Percentiles rank a stretch among this genome's conserved stretches.
Evolutionary conservation across 2,797 vertebrate genomes (phyloP).

Genomic region (Pampus argenteus): DNA sequence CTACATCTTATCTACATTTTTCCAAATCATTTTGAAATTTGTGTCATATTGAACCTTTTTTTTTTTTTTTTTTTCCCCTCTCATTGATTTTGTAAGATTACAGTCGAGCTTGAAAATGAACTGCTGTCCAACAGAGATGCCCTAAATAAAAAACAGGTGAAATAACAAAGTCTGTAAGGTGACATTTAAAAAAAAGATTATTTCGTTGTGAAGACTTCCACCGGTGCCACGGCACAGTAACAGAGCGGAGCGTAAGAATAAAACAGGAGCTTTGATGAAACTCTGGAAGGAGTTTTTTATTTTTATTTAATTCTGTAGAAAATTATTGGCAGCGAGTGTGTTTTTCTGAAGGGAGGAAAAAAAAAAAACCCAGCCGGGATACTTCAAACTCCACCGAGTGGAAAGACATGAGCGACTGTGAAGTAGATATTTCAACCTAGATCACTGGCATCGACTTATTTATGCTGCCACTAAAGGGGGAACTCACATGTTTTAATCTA

Average conservation of each 20-base stretch:
- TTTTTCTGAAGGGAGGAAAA: slow-evolving; percentile 2
- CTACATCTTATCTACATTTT: not conserved
- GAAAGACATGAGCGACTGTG: not conserved
- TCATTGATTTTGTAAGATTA: not conserved
- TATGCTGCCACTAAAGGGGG: not conserved
- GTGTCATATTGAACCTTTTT: not conserved
- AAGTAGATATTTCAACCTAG: not conserved
- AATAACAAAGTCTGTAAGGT: not conserved
- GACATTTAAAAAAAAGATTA: slow-evolving; percentile 23
- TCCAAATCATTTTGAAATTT: not conserved
- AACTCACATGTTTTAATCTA: slow-evolving; percentile 1
- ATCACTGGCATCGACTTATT: not conserved
- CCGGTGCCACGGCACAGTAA: slow-evolving; percentile 26
- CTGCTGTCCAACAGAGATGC: not conserved
- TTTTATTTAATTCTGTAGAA: slow-evolving; percentile 27
- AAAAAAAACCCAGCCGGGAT: not conserved
- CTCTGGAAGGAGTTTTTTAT: slow-evolving; percentile 38
- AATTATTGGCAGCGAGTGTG: slow-evolving; percentile 8
- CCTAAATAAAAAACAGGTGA: slow-evolving; percentile 28
- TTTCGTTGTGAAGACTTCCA: slow-evolving; percentile 5
- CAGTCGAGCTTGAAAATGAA: not conserved
- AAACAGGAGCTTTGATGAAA: slow-evolving; percentile 19
- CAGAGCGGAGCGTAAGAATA: slow-evolving; percentile 19
- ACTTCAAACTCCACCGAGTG: not conserved
- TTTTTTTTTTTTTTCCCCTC: not conserved